Conservation (phyloP, 2,888 invertebrate genomes). For the Acrobasis consociella region DNA sequence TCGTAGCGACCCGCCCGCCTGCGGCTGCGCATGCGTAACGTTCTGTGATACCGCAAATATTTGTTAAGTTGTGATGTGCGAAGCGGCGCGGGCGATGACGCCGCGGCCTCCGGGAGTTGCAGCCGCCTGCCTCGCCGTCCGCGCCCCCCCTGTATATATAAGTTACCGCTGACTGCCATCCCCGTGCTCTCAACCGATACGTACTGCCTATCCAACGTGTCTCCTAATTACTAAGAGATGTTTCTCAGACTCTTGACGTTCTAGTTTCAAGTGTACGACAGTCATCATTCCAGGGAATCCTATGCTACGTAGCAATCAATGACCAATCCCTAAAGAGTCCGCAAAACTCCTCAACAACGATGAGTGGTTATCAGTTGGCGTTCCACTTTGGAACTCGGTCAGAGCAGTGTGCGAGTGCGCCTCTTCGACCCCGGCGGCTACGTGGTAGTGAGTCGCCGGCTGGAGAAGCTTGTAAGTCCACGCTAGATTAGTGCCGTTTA, state of each 20-base stretch:
- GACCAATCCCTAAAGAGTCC: constrained; percentile 35
- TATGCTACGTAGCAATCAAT: constrained; percentile 16
- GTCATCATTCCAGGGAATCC: constrained; percentile 43
- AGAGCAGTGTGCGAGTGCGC: constrained; percentile 51
- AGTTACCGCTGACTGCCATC: constrained; percentile 77
- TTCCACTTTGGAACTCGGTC: constrained; percentile 45
- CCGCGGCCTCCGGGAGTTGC: constrained; percentile 68
- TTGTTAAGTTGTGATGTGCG: constrained; percentile 86
- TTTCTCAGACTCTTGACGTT: constrained; percentile 51
- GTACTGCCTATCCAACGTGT: constrained; percentile 67
- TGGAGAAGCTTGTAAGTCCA: constrained; percentile 50
- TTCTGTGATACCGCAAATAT: constrained; percentile 88
- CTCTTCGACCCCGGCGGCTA: constrained; percentile 34
- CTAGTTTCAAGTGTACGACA: constrained; percentile 48
- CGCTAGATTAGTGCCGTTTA: constrained; percentile 64
- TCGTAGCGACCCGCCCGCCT: constrained; percentile 87
- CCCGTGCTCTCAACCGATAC: constrained; percentile 62
- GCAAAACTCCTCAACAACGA: constrained; percentile 38
- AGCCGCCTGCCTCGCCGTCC: constrained; percentile 72
- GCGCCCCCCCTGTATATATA: constrained; percentile 76
- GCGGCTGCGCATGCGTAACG: constrained; percentile 78
- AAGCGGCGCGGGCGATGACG: constrained; percentile 72
- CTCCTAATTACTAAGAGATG: constrained; percentile 53
- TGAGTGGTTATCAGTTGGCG: constrained; percentile 50
- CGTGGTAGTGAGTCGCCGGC: constrained; percentile 22